Percentiles rank a stretch among this genome's conserved stretches.
Conservation (phyloP, 2,797 vertebrate species). For the Lerista edwardsae region DNA sequence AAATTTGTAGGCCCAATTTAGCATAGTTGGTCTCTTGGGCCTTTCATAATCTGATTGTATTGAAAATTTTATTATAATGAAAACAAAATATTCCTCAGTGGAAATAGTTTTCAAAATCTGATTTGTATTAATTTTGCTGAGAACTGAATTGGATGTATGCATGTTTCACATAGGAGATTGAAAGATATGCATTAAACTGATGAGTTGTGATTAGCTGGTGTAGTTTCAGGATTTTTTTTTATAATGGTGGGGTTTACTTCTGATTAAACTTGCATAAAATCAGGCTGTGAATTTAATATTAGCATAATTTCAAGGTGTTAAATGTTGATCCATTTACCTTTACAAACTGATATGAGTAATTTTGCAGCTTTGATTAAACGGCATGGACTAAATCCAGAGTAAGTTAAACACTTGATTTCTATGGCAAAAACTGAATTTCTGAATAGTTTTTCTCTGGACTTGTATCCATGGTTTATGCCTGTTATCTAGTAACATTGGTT, state of each 20-base stretch:
- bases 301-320: not conserved
- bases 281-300: not conserved
- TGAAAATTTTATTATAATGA: not conserved
- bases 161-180: not conserved
- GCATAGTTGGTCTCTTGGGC: not conserved
- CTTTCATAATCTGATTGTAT: not conserved
- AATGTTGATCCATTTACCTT: not conserved
- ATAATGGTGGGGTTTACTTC: not conserved
- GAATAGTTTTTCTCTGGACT: no score
- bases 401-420: no score
- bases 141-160: not conserved
- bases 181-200: not conserved
- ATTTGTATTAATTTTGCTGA: not conserved
- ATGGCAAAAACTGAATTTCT: no score
- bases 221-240: not conserved
- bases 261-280: not conserved
- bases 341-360: not conserved
- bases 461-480: no score
- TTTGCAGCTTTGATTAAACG: not conserved
- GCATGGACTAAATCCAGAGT: not conserved
- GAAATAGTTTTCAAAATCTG: not conserved
- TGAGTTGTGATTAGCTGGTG: not conserved
- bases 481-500: no score
- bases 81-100: not conserved
- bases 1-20: not conserved